Base-by-base conservation (phyloP, 2,113 vertebrate genomes). In the Nyctereutes procyonoides region DNA sequence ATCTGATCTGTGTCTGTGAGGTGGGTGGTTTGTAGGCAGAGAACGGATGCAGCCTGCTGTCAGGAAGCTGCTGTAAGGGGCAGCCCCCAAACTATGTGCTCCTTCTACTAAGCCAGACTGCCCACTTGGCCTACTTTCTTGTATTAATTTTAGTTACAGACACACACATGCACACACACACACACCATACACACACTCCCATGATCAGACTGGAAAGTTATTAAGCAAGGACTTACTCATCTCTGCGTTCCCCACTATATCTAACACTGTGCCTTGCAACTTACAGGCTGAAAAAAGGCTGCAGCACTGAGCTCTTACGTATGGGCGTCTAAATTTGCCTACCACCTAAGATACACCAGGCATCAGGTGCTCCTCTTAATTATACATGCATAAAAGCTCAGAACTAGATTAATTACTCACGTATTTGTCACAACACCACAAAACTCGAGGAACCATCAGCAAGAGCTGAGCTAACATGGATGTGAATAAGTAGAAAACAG, bases 311-410 rank as follows among this genome's bases (percentile, higher is more conserved):
- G 73, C 24, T 80, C 85, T 22, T 14, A 1, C 28, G 81, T 17
- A 12, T 69, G 3, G 0, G 91, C 56, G 10, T 14, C 80, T 92
- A 90, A 88, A 88, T 88, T 15, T 90, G 55, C 87, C 35, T 85
- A 53, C 67, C 14, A 11, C 93, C 48, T 84, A 19, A 26, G 97
- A 97, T 9, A 94, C 38, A 85, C 74, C 76, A 20, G 1, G 86
- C 48, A 32, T 89, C 90, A 86, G 90, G 65, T 83, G 87, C 32
- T 58, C 30, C 73, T 87, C 71, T 76, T 62, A 38, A 93, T 97
- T 73, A 93, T 19, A 22, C n/a, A 35, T 8, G 79, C 62, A 13
- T 0, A 0, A 60, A 0, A 60, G 55, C 67, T 89, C 69, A 1
- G 90, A 48, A 24, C 51, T 8, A 12, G 79, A 82, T 58, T 56